Evolutionary conservation across 2,888 invertebrate genomes (phyloP).

Genomic region (Chelonus formosanus): DNA sequence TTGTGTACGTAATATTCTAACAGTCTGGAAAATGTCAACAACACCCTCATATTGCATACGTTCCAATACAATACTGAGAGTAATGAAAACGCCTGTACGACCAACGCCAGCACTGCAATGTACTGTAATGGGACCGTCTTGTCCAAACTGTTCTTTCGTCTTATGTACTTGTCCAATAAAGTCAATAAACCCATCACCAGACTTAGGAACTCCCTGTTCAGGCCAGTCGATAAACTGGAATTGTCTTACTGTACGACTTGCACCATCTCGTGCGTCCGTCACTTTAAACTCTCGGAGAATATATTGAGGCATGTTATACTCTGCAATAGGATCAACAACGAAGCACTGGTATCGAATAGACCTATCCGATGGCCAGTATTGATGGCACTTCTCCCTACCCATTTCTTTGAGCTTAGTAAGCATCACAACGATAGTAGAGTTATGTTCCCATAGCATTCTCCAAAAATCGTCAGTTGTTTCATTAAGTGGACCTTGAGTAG

Average conservation of each 20-base stretch:
- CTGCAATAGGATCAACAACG: slow-evolving; percentile 98
- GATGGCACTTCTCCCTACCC: slow-evolving; percentile 98
- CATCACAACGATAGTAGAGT: slow-evolving; percentile 99
- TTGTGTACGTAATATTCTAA: slow-evolving; percentile 96
- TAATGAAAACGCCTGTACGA: slow-evolving; percentile 97
- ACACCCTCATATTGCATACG: slow-evolving; percentile 99
- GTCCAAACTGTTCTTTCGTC: slow-evolving; percentile 99
- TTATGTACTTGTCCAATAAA: slow-evolving; percentile 99
- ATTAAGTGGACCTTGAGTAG: slow-evolving; percentile 97
- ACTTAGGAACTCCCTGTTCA: slow-evolving; percentile 96
- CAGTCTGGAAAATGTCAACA: slow-evolving; percentile 99
- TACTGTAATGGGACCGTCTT: slow-evolving; percentile 98
- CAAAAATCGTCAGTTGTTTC: slow-evolving; percentile 99
- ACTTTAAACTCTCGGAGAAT: slow-evolving; percentile 99
- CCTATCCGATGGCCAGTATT: slow-evolving; percentile 99
- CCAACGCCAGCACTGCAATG: slow-evolving; percentile 97
- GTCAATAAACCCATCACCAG: slow-evolving; percentile 98
- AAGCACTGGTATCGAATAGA: slow-evolving; percentile 97
- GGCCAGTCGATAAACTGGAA: slow-evolving; percentile 98
- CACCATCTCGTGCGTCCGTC: slow-evolving; percentile 96
- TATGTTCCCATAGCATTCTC: slow-evolving; percentile 99
- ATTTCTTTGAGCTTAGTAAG: slow-evolving; percentile 96
- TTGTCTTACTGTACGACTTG: slow-evolving; percentile 93
- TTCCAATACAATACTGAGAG: slow-evolving; percentile 96
- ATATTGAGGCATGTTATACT: slow-evolving; percentile 99